Conservation (phyloP, 2,113 vertebrate species). For the Scophthalmus maximus region DNA sequence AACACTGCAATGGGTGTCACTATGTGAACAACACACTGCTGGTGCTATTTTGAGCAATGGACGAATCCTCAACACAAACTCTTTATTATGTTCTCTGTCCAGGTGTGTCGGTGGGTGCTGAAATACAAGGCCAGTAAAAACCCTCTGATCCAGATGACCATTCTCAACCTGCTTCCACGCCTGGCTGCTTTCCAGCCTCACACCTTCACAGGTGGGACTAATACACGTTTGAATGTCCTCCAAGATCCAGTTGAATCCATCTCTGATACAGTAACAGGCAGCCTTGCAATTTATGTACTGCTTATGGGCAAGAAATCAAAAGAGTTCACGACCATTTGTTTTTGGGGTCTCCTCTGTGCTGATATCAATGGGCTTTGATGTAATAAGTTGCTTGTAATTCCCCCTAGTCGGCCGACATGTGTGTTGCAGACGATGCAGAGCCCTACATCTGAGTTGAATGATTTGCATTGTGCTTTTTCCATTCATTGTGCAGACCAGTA, state of each 20-base stretch:
- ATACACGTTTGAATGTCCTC: neutral
- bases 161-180: constrained; percentile 94
- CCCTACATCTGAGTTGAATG: neutral
- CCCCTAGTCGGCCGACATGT: neutral
- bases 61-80: neutral
- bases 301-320: neutral
- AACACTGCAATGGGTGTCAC: neutral
- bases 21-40: neutral
- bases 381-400: neutral
- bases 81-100: constrained; percentile 43
- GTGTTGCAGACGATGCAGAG: neutral
- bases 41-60: neutral
- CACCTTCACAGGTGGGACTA: constrained; percentile 90
- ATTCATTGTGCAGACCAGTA: constrained; percentile 88
- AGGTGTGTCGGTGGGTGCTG: constrained; percentile 98
- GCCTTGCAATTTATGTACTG: neutral
- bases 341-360: neutral
- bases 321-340: too few relatives aligned
- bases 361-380: neutral
- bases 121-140: constrained; percentile 97
- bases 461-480: neutral
- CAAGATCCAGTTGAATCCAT: neutral
- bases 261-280: neutral
- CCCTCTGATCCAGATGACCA: constrained; percentile 97
- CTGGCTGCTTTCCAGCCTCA: constrained; percentile 95